Evolutionary conservation across 2,888 invertebrate genomes (phyloP).

Genomic region (Sarcophaga subvicina): DNA sequence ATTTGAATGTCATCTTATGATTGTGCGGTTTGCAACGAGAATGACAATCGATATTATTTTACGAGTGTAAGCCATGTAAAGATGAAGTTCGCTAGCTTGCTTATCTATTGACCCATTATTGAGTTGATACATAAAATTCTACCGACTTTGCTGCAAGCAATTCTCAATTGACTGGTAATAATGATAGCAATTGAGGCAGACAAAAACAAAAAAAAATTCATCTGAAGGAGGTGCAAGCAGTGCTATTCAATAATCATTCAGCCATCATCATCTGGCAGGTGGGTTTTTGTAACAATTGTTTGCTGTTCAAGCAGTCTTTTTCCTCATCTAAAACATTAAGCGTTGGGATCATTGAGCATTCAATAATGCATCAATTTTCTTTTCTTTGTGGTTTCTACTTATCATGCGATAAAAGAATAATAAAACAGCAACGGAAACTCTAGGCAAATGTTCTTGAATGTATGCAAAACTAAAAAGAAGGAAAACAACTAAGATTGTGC

Average conservation of each 20-base stretch:
- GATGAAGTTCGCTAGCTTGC: conserved; percentile 36
- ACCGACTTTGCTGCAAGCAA: neutral
- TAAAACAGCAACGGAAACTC: neutral
- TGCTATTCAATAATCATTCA: neutral
- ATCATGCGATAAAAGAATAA: neutral
- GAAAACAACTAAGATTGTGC: no score
- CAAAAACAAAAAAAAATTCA: neutral
- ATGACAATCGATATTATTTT: conserved; percentile 57
- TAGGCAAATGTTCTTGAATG: neutral
- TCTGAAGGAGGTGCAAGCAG: neutral
- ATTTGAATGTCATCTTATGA: conserved; percentile 38
- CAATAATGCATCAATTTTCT: conserved; percentile 59
- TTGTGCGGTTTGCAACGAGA: conserved; percentile 37
- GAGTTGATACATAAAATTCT: no score
- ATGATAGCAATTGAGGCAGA: neutral
- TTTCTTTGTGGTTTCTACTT: conserved; percentile 19
- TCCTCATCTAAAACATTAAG: conserved; percentile 35
- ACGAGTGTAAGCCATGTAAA: conserved; percentile 39
- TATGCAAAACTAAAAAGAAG: no score
- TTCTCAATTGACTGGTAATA: neutral
- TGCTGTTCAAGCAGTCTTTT: neutral
- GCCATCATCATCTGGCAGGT: conserved; percentile 15
- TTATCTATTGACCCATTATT: neutral
- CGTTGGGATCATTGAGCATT: conserved; percentile 58
- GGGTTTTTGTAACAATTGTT: neutral